A percentile compares a stretch with the other conserved stretches of the same genome.
Conservation (phyloP, 2,888 invertebrate species). For the Drosophila prostipennis region DNA sequence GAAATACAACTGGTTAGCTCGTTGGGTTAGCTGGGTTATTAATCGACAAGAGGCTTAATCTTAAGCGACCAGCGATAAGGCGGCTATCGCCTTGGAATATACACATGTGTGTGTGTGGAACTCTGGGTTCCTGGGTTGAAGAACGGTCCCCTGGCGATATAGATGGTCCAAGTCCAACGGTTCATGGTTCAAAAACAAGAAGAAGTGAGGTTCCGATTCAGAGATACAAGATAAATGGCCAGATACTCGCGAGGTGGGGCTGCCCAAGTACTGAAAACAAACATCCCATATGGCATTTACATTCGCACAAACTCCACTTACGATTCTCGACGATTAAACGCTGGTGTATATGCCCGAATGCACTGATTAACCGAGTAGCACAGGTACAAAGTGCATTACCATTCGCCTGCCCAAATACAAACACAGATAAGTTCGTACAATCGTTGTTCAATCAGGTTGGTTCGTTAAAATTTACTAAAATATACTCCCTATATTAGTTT, state of each 20-base stretch:
- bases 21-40: neutral
- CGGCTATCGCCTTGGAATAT: constrained; percentile 2
- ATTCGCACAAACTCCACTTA: neutral
- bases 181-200: constrained; percentile 5
- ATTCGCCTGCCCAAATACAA: too few relatives aligned
- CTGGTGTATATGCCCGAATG: neutral
- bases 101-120: neutral
- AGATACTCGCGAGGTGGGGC: neutral
- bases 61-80: constrained; percentile 3
- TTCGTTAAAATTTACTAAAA: neutral
- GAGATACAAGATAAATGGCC: constrained; percentile 3
- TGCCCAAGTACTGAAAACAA: too few relatives aligned
- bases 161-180: constrained; percentile 16
- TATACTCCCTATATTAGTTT: neutral
- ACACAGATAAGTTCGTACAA: constrained; percentile 7
- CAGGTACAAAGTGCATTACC: constrained; percentile 18
- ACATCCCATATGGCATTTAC: neutral
- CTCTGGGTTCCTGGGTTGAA: neutral
- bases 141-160: constrained; percentile 1
- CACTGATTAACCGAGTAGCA: neutral
- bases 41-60: constrained; percentile 3
- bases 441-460: neutral
- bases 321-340: neutral
- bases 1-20: constrained; percentile 5
- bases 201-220: neutral